Evolutionary conservation across 2,797 vertebrate genomes (phyloP), one percentile per base, ranked within the genome.

Genomic region (Parotocinclus haroldoi): DNA sequence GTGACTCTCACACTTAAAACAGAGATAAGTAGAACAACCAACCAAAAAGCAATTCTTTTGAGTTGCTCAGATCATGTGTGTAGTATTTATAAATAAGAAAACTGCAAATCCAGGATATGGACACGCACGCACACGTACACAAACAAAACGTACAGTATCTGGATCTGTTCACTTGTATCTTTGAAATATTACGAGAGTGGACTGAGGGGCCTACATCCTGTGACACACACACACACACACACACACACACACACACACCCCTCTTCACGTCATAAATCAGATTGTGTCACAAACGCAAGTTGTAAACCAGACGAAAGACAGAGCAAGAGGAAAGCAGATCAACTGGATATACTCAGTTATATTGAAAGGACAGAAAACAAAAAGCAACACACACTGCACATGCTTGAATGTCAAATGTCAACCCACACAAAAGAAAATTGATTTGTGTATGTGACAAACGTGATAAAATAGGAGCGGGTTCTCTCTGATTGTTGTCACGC

Each of bases 191-290:
- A 56, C 38, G 27, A 27, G 27, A 27, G n/a, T n/a, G 44, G 83
- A 84, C 79, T 84, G 87, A 88, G 84, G 78, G 83, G 84, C 80
- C 27, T 27, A 27, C 27, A 27, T 27, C 27, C 27, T 27, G 27
- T 27, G 5, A 81, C 82, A n/a, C n/a, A n/a, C n/a, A n/a, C n/a
- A n/a, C n/a, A n/a, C n/a, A n/a, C n/a, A n/a, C n/a, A n/a, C n/a
- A n/a, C n/a, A n/a, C n/a, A n/a, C n/a, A n/a, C n/a, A n/a, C n/a
- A n/a, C n/a, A n/a, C n/a, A n/a, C n/a, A 85, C 89, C 86, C 86
- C 81, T 78, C 78, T 74, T 80, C 7, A 80, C 77, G 78, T 81
- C 82, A 86, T 89, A 88, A 88, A 89, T 89, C 85, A 74, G 64
- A 62, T 58, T 66, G 37, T 52, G 54, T 53, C 58, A 51, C 54